Base-by-base conservation (phyloP, 2,797 vertebrate species). In the Diglossa cyanea region DNA sequence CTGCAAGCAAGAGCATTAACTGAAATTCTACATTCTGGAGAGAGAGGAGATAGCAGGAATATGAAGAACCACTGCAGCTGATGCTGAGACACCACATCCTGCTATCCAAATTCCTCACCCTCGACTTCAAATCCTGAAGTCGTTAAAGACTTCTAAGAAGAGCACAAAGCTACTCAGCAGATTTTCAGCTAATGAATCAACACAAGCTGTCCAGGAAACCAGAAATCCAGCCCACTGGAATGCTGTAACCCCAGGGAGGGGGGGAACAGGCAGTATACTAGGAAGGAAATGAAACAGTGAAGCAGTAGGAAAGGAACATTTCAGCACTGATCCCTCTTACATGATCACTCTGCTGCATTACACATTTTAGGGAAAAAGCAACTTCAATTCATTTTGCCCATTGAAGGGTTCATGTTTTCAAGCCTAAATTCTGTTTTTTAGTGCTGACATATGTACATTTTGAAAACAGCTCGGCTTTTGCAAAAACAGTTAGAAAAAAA, bases 131-230 rank as follows among this genome's bases (percentile, higher is more conserved):
- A 88, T 72, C 89, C 82, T 75, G 3, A 90, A 92, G 85, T 78
- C 6, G 1, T 86, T 96, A 28, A 72, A 74, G 94, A 93, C 88
- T 96, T 94, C 94, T 84, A 48, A 96, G 94, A 95, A 67, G 58
- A 96, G 51, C 68, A 87, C 71, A 77, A 88, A 93, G 83, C 91
- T 90, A 76, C 81, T 86, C 81, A 93, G 86, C 74, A 96, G 70
- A 94, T 95, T 92, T 97, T 86, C 94, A 95, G 93, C 94, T 93
- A 97, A 96, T 57, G 42, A 91, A 92, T 93, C 93, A 94, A 97
- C 71, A 95, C 74, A 92, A 96, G 93, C 26, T 83, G 87, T 93
- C 95, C 95, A 90, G 95, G 90, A 94, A 96, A 94, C 95, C 68
- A 90, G 95, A 96, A 97, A 95, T 94, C 70, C 83, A 95, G 89